Evolutionary conservation across 92 coral and sea anemone species (phyloP).

Genomic region (Scolanthus callimorphus): DNA sequence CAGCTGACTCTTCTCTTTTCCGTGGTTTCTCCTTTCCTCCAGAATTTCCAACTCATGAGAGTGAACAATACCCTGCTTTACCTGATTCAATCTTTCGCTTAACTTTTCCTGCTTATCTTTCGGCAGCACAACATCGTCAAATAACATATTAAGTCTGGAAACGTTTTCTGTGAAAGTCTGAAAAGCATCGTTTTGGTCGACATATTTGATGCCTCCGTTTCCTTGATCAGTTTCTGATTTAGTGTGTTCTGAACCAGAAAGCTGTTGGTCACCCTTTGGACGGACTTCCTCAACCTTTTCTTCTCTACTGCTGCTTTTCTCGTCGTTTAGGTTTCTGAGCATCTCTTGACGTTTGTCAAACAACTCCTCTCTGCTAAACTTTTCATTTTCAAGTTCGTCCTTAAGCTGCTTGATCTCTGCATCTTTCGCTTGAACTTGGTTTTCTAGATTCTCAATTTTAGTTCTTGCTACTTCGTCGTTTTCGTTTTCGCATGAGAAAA

Average conservation of each 20-base stretch:
- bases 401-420: conserved; percentile 25
- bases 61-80: conserved; percentile 16
- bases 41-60: conserved; percentile 59
- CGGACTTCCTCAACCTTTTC: no score
- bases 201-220: no score
- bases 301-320: no score
- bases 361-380: not conserved
- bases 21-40: conserved; percentile 30
- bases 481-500: not conserved
- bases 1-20: conserved; percentile 28
- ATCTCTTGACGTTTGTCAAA: no score
- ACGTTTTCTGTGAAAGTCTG: no score
- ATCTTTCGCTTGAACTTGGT: conserved; percentile 9
- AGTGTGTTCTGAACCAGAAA: no score
- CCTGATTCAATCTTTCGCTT: conserved; percentile 17
- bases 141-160: no score
- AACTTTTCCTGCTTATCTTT: conserved; percentile 19
- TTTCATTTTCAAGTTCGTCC: conserved; percentile 32
- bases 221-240: no score
- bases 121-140: conserved; percentile 6
- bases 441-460: not conserved
- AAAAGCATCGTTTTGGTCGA: no score
- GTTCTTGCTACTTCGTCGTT: not conserved
- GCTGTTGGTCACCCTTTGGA: conserved; percentile 14
- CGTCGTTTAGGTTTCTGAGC: no score